A percentile compares a stretch with the other conserved stretches of the same genome.
Evolutionary conservation across 2,888 invertebrate genomes (phyloP).

Genomic region (Drosophila gaucha): DNA sequence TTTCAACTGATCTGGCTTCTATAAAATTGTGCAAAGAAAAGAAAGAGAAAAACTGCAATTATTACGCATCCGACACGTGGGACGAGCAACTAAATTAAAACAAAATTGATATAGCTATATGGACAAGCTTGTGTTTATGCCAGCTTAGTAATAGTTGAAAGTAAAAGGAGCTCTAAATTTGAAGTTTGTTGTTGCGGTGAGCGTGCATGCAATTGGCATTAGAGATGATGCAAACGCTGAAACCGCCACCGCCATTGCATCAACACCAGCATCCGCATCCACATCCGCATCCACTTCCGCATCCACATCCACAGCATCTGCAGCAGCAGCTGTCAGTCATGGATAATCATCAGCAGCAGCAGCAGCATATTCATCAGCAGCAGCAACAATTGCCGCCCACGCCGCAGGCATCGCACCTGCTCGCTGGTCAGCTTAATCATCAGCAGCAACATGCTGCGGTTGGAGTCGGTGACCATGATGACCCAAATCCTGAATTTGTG

Average conservation of each 20-base stretch:
- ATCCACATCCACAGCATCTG: constrained; percentile 48
- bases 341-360: constrained; percentile 70
- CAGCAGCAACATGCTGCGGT: constrained; percentile 42
- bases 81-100: constrained; percentile 4
- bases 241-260: constrained; percentile 81
- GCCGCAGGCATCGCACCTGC: constrained; percentile 74
- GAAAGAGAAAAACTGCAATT: constrained; percentile 11
- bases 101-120: background rate
- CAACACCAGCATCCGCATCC: constrained; percentile 68
- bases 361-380: constrained; percentile 55
- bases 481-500: constrained; percentile 93
- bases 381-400: constrained; percentile 73
- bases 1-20: constrained; percentile 5
- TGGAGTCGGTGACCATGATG: constrained; percentile 80
- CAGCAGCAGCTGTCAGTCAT: constrained; percentile 74
- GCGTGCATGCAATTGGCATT: constrained; percentile 72
- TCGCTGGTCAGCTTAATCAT: constrained; percentile 62
- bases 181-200: constrained; percentile 11
- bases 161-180: background rate
- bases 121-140: background rate
- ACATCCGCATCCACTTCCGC: constrained; percentile 47
- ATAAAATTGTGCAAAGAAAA: constrained; percentile 29
- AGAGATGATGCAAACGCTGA: constrained; percentile 84
- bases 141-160: background rate
- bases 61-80: constrained; percentile 33